phyloP scores from a whole-genome alignment of 2,888 invertebrate genomes.

The Thymelicus lineola region DNA sequence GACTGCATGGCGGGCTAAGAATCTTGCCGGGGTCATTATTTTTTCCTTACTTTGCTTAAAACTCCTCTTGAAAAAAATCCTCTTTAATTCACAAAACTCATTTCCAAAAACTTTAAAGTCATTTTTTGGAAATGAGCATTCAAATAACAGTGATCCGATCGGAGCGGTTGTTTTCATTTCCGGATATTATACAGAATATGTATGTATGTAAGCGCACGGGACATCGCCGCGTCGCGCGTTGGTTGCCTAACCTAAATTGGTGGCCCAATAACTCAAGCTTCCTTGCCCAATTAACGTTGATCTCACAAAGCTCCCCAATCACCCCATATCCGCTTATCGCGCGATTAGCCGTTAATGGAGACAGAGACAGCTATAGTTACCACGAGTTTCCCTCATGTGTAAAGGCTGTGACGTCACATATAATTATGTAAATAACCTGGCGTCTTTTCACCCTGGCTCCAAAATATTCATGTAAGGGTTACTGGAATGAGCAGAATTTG shows the following conservation, averaged over 20 bases:
- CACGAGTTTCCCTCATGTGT: neutral
- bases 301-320: constrained; percentile 6
- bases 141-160: too few species aligned
- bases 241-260: constrained; percentile 6
- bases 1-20: too few species aligned
- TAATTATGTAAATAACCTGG: constrained; percentile 10
- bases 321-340: constrained; percentile 8
- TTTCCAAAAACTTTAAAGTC: neutral
- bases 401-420: neutral
- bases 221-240: too few species aligned
- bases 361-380: constrained; percentile 1
- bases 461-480: neutral
- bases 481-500: too few species aligned
- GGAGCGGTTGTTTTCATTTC: too few species aligned
- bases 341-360: constrained; percentile 9
- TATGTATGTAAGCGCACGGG: neutral
- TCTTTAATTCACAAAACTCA: too few species aligned
- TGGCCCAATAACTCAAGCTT: constrained; percentile 11
- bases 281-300: constrained; percentile 7
- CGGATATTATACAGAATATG: neutral
- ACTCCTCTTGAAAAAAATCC: too few species aligned
- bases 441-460: neutral
- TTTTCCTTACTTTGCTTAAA: too few species aligned
- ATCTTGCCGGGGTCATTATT: too few species aligned
- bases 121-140: neutral